Conservation (phyloP, 2,797 vertebrate genomes). For the Dipus sagitta region DNA sequence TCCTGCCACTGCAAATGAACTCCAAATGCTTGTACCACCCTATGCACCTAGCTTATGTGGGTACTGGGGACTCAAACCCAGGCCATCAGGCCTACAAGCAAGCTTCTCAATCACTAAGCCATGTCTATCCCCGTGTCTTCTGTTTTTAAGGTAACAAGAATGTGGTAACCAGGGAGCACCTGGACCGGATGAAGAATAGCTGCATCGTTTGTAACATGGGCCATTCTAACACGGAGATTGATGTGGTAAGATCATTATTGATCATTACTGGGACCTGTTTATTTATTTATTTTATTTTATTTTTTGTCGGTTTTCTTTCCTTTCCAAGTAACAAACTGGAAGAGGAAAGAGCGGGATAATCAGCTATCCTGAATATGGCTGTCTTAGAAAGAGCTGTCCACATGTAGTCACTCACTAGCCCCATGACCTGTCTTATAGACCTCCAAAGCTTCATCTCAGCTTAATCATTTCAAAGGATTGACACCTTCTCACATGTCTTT, state of each 20-base stretch:
- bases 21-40: no score
- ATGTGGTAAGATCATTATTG: constrained; percentile 92
- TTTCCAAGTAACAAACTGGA: constrained; percentile 43
- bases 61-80: no score
- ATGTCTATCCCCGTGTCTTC: neutral
- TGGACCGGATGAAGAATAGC: constrained; percentile 98
- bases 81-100: no score
- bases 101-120: no score
- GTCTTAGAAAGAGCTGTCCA: neutral
- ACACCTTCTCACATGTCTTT: constrained; percentile 34
- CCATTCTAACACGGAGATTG: constrained; percentile 99
- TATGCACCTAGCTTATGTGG: no score
- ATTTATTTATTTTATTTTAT: neutral
- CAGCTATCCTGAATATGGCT: neutral
- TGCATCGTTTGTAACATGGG: constrained; percentile 99
- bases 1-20: no score
- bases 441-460: neutral
- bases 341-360: neutral
- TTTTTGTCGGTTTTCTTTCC: neutral
- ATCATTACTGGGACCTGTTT: neutral
- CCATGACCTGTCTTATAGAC: neutral
- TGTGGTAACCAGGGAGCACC: constrained; percentile 96
- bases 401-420: neutral
- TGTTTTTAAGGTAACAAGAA: constrained; percentile 95
- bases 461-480: constrained; percentile 32